A percentile compares a stretch with the other conserved stretches of the same genome.
phyloP scores from a whole-genome alignment of 2,113 vertebrate genomes.

The Ptyas mucosa region DNA sequence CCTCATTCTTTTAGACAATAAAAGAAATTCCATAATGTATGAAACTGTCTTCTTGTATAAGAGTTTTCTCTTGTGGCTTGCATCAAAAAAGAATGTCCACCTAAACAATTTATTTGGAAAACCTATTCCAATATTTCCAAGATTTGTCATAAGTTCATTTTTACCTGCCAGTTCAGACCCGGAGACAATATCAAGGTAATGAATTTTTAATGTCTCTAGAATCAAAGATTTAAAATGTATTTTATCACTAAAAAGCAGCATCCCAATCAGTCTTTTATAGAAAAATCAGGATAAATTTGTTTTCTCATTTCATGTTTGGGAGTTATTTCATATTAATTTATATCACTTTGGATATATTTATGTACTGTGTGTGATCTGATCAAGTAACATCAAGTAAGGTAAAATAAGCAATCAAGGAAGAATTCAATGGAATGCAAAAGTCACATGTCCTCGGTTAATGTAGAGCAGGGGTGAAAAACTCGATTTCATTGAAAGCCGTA shows the following conservation, averaged over 20 bases:
- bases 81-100: not conserved
- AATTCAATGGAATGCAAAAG: not conserved
- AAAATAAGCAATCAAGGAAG: not conserved
- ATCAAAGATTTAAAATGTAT: not conserved
- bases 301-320: not conserved
- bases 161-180: not conserved
- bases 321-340: not conserved
- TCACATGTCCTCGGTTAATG: not conserved
- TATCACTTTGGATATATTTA: not conserved
- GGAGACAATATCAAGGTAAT: not conserved
- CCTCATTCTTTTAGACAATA: not conserved
- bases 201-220: not conserved
- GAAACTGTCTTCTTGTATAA: not conserved
- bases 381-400: not conserved
- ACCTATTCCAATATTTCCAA: not conserved
- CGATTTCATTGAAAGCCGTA: too few species aligned
- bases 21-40: not conserved
- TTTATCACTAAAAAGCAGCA: not conserved
- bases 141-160: not conserved
- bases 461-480: not conserved
- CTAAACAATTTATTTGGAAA: not conserved
- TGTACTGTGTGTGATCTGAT: not conserved
- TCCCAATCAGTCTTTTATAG: not conserved
- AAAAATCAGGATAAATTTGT: not conserved
- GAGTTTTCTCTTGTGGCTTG: not conserved